phyloP scores from a whole-genome alignment of 2,113 vertebrate species.

The Rhineura floridana region DNA sequence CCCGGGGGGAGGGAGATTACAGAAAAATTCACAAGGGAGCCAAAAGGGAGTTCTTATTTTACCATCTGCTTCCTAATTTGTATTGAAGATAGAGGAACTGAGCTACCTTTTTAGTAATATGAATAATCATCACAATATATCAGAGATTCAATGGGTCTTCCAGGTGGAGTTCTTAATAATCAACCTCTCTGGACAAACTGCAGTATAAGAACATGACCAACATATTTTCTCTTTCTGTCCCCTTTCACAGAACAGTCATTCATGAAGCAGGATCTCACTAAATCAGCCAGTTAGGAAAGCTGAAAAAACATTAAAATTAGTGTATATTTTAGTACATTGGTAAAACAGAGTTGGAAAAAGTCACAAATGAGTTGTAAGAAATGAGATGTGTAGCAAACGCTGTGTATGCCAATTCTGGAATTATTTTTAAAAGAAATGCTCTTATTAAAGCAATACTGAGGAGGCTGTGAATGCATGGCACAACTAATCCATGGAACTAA shows the following conservation, averaged over 20 bases:
- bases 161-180: neutral
- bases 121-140: neutral
- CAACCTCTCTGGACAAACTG: neutral
- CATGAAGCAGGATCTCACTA: neutral
- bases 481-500: neutral
- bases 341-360: neutral
- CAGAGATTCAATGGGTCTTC: neutral
- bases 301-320: neutral
- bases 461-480: neutral
- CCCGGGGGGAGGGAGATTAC: neutral
- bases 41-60: neutral
- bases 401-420: neutral
- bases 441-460: neutral
- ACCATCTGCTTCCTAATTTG: neutral
- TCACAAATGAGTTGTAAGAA: neutral
- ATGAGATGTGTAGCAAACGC: neutral
- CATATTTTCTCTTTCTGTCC: neutral
- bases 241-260: neutral
- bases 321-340: neutral
- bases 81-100: neutral
- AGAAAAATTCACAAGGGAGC: neutral
- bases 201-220: neutral
- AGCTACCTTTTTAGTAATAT: neutral
- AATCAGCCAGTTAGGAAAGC: neutral
- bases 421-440: neutral